Percentiles rank a stretch among this genome's conserved stretches.
These are phyloP conservation scores for Malurus splendens DNA, from an alignment of 2,797 vertebrate species.

Conservation along the genomic window DNA sequence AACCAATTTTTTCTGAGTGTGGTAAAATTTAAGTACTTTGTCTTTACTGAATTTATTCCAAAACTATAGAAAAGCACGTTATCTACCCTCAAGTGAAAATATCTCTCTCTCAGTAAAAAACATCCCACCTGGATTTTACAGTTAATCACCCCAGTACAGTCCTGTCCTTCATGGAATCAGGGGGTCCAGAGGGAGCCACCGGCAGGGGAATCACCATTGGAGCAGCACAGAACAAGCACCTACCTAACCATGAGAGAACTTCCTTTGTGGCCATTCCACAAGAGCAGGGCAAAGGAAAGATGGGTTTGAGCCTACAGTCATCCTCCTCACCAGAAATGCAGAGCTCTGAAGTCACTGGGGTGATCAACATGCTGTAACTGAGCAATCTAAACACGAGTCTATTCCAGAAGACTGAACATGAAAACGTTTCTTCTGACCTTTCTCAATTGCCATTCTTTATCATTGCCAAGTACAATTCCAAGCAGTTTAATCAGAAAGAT, in stretches of 20 bases:
- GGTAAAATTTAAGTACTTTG: neutral
- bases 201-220: neutral
- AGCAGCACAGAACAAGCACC: neutral
- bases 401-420: slow-evolving; percentile 37
- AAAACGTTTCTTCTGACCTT: slow-evolving; percentile 63
- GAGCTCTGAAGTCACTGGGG: slow-evolving; percentile 6
- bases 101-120: neutral
- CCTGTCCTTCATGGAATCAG: neutral
- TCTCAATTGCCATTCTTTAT: slow-evolving; percentile 54
- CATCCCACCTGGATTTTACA: neutral
- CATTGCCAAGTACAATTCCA: slow-evolving; percentile 4
- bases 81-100: neutral
- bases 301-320: neutral
- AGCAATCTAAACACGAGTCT: slow-evolving; percentile 24
- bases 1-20: neutral
- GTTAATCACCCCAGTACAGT: neutral
- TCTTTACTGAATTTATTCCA: neutral
- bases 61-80: neutral
- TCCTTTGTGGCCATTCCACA: fast-evolving
- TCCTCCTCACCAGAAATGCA: neutral
- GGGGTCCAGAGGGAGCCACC: neutral
- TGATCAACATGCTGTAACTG: neutral
- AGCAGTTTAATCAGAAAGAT: slow-evolving; percentile 19
- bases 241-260: neutral
- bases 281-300: neutral